Evolutionary conservation across 2,797 vertebrate species (phyloP).

Genomic region (Chelon labrosus): DNA sequence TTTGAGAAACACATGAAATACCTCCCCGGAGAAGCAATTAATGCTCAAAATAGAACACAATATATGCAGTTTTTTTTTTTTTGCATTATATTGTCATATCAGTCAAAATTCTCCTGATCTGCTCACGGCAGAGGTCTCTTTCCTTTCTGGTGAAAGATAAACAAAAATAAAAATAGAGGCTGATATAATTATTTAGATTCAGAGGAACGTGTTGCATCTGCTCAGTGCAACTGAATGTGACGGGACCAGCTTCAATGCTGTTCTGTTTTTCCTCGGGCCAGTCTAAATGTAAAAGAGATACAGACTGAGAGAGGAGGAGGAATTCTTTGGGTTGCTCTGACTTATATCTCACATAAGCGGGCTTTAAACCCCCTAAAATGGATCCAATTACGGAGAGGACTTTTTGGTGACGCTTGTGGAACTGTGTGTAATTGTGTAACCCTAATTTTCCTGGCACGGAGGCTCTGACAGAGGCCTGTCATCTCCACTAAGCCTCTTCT

Average conservation of each 20-base stretch:
- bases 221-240: conserved; percentile 69
- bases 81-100: conserved; percentile 36
- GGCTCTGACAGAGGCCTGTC: conserved; percentile 79
- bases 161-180: conserved; percentile 29
- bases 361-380: conserved; percentile 80
- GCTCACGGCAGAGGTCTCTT: conserved; percentile 19
- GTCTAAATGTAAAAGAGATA: conserved; percentile 71
- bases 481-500: conserved; percentile 79
- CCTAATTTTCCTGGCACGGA: conserved; percentile 78
- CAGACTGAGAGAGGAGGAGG: conserved; percentile 42
- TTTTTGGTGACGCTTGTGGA: conserved; percentile 75
- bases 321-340: conserved; percentile 60
- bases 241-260: conserved; percentile 64
- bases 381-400: conserved; percentile 79
- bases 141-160: conserved; percentile 8
- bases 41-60: conserved; percentile 40
- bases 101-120: conserved; percentile 22
- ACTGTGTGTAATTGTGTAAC: conserved; percentile 82
- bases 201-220: conserved; percentile 63
- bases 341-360: conserved; percentile 68
- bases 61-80: neutral
- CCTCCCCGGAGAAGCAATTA: conserved; percentile 43
- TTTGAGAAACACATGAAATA: conserved; percentile 22
- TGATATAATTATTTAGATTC: conserved; percentile 39
- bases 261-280: conserved; percentile 56